Conservation (phyloP, 2,888 invertebrate species). For the Ecliptopera silaceata region DNA sequence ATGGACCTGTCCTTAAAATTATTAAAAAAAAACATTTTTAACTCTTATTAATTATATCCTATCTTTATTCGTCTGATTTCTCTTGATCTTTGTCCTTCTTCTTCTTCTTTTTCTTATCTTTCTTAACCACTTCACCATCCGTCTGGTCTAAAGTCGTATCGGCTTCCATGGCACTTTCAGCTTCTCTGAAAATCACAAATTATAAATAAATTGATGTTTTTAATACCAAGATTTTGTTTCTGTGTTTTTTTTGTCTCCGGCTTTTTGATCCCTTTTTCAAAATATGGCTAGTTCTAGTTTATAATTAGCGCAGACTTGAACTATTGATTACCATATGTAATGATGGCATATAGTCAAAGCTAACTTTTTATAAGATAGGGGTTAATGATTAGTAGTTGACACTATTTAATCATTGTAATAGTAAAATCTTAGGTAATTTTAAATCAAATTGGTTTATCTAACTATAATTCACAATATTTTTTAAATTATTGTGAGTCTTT, state of each 20-base stretch:
- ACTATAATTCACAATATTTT: no score
- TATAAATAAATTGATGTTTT: neutral
- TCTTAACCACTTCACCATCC: slow-evolving; percentile 72
- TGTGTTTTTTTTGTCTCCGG: slow-evolving; percentile 2
- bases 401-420: no score
- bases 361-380: no score
- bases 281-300: neutral
- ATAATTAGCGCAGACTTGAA: neutral
- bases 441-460: no score
- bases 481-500: no score
- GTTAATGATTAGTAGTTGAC: no score
- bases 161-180: slow-evolving; percentile 62
- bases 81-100: slow-evolving; percentile 88
- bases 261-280: neutral
- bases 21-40: slow-evolving; percentile 26
- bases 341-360: no score
- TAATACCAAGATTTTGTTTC: no score
- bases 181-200: slow-evolving; percentile 44
- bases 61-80: slow-evolving; percentile 61
- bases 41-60: slow-evolving; percentile 36
- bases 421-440: no score
- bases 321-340: no score
- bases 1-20: no score
- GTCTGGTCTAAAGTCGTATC: slow-evolving; percentile 61
- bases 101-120: slow-evolving; percentile 90